These are phyloP conservation scores for Orthonevra nobilis DNA, from an alignment of 2,888 invertebrate genomes.

Conservation along the genomic window DNA sequence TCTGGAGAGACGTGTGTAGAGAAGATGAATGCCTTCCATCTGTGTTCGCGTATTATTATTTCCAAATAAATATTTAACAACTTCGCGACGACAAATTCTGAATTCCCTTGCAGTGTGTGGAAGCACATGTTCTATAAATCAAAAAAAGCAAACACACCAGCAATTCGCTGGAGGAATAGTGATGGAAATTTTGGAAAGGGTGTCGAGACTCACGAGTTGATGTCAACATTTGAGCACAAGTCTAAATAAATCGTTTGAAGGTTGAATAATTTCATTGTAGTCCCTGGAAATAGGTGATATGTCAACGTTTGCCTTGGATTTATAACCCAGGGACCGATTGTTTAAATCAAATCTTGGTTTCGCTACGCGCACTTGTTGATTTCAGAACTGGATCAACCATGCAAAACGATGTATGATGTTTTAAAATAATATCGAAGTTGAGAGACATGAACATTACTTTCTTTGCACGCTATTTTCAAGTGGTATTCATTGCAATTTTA, in stretches of 20 bases:
- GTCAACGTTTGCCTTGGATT: slow-evolving; percentile 18
- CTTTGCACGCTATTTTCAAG: no score
- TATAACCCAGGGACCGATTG: slow-evolving; percentile 7
- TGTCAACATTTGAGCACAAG: slow-evolving; percentile 26
- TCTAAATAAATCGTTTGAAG: slow-evolving; percentile 13
- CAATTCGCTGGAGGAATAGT: background rate
- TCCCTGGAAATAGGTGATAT: slow-evolving; percentile 4
- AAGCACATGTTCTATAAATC: slow-evolving; percentile 30
- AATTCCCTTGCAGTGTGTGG: background rate
- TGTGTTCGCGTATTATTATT: slow-evolving; percentile 7
- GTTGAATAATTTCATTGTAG: slow-evolving; percentile 1
- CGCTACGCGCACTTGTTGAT: slow-evolving; percentile 5
- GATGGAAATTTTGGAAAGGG: background rate
- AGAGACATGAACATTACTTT: no score
- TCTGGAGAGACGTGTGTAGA: background rate
- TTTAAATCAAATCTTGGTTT: background rate
- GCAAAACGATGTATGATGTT: no score
- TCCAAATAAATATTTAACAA: slow-evolving; percentile 19
- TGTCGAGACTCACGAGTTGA: background rate
- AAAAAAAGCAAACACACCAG: background rate
- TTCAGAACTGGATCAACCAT: no score
- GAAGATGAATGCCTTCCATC: background rate
- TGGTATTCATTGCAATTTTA: no score
- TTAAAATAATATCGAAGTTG: no score
- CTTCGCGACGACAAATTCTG: slow-evolving; percentile 1